Conservation (phyloP, 1,140 invertebrate genomes). For the Heliconius hermathena region DNA sequence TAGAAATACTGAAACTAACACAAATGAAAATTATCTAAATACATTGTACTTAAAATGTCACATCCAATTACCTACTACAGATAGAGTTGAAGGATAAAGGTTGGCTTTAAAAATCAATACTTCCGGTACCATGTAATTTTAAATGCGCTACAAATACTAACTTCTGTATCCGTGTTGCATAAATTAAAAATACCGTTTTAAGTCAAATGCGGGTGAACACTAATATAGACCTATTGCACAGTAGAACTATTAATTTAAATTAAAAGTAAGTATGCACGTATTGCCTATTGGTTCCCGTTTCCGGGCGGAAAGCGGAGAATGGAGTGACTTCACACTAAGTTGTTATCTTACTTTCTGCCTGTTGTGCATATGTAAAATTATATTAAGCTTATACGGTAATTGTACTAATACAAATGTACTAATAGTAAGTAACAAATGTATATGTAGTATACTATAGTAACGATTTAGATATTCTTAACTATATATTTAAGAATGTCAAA, state of each 20-base stretch:
- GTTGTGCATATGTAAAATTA: too few relatives aligned
- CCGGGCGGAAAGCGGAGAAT: too few relatives aligned
- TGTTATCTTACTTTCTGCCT: too few relatives aligned
- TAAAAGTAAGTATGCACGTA: background rate
- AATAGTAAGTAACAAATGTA: too few relatives aligned
- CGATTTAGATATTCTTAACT: too few relatives aligned
- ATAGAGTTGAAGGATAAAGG: constrained; percentile 5
- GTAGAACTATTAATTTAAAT: background rate
- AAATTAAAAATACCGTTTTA: constrained; percentile 1
- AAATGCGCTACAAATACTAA: background rate
- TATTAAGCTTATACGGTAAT: too few relatives aligned
- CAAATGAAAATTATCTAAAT: background rate
- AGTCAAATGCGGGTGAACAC: background rate
- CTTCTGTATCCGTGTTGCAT: background rate
- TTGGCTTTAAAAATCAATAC: constrained; percentile 12
- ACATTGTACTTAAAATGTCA: background rate
- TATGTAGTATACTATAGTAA: too few relatives aligned
- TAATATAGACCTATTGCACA: background rate
- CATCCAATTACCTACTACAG: background rate
- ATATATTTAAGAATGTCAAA: too few relatives aligned
- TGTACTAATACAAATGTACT: too few relatives aligned
- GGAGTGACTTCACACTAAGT: too few relatives aligned
- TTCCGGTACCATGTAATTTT: background rate
- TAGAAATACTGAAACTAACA: background rate
- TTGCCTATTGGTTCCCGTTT: too few relatives aligned